A percentile compares a stretch with the other conserved stretches of the same genome.
Evolutionary conservation across 2,888 invertebrate species (phyloP).

Genomic region (Cheilosia vulpina): DNA sequence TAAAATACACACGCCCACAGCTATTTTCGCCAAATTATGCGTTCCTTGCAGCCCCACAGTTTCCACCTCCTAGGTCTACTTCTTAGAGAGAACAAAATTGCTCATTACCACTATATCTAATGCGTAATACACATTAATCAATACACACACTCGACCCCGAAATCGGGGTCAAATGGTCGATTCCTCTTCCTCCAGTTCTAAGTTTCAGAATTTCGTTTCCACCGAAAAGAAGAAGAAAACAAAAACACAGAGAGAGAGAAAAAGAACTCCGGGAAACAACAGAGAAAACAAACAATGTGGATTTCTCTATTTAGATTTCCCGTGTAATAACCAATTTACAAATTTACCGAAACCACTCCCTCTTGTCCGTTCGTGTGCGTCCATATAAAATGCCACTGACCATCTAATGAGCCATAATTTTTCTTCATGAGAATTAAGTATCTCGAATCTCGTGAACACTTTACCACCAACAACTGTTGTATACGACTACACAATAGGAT

Average conservation of each 20-base stretch:
- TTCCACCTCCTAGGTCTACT: not conserved
- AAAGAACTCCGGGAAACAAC: slow-evolving; percentile 34
- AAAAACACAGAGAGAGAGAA: not conserved
- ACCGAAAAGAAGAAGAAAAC: slow-evolving; percentile 15
- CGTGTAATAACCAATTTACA: slow-evolving; percentile 71
- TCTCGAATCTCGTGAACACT: slow-evolving; percentile 67
- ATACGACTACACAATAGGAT: slow-evolving; percentile 69
- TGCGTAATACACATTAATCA: slow-evolving; percentile 61
- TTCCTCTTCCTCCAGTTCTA: slow-evolving; percentile 1
- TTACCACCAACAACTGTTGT: slow-evolving; percentile 45
- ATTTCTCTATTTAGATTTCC: slow-evolving; percentile 72
- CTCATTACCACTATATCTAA: slow-evolving; percentile 32
- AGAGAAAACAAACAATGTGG: slow-evolving; percentile 37
- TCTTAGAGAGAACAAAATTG: not conserved
- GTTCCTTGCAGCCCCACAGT: too few relatives aligned
- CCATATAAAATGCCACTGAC: slow-evolving; percentile 71
- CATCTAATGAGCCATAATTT: slow-evolving; percentile 75
- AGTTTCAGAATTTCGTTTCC: slow-evolving; percentile 10
- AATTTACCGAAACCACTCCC: slow-evolving; percentile 69
- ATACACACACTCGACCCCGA: slow-evolving; percentile 59
- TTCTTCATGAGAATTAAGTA: slow-evolving; percentile 71
- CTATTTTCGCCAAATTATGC: too few relatives aligned
- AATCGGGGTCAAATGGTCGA: slow-evolving; percentile 61
- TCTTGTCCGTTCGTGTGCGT: slow-evolving; percentile 33
- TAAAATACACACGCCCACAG: too few relatives aligned